Base-by-base conservation (phyloP, 2,888 invertebrate species). In the Allophyes oxyacanthae region DNA sequence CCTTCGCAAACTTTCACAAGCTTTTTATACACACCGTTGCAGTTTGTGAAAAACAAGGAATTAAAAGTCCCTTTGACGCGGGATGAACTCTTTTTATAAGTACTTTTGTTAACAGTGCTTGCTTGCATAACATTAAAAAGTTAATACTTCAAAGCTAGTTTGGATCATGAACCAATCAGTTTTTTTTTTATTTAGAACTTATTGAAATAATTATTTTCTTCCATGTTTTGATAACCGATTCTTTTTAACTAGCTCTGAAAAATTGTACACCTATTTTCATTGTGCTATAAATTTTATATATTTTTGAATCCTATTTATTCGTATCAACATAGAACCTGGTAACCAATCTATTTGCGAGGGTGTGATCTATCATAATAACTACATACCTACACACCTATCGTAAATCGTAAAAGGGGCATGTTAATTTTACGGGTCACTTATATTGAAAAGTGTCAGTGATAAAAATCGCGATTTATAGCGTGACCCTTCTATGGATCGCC, bases 11-110 rank as follows among this genome's bases (percentile, higher is more conserved):
- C 78, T 85, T 82, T 73, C 72, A 66, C 78, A 69, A 82, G 79
- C 78, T 84, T 85, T 85, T 88, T 85, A 78, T 82, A 82, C 72
- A 68, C 51, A 78, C 82, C 81, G 83, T 83, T 81, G 82, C 81
- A 82, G 76, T 82, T 83, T 74, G 68, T 72, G 70, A 77, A 82
- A 83, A 85, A 85, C 77, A 83, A 81, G 68, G 72, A 79, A 79
- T 82, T 83, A 82, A 80, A 82, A 82, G 64, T 78, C 64, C 55
- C 71, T 67, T 77, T 72, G 68, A 68, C 66, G 74, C 73, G 54
- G 65, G 65, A 68, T 68, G 54, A 73, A 76, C 72, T 76, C 62
- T 72, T 75, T 62, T 60, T 66, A 69, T 63, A 72, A 71, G 55
- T 36, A 46, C 28, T 52, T 58, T 55, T 40, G 57, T 41, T 51